Evolutionary conservation across 2,797 vertebrate genomes (phyloP), one percentile per base, ranked within the genome.

Genomic region (Darevskia nairensis): DNA sequence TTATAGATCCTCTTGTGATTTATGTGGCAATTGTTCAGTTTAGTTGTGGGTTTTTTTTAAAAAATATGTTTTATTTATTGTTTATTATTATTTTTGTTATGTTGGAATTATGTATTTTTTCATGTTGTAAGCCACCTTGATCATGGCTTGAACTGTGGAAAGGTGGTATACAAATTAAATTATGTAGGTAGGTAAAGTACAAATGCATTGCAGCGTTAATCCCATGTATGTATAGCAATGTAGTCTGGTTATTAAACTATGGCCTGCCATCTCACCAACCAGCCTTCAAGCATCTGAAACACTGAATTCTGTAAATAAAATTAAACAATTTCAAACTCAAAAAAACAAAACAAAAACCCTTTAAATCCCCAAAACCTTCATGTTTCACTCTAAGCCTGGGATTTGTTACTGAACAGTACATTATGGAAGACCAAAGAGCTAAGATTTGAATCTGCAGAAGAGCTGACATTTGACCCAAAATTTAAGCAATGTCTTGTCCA

Each of bases 261-360:
- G 2, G 19, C 55, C 72, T 75, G 50, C 50, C 50, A 78, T 66
- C 9, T 68, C 64, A 27, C 59, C 78, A 64, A 35, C 3, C 55
- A 81, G 10, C 21, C 44, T 85, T 85, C 84, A 85, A 85, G 64
- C 55, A 66, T 68, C 32, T 71, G 35, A 66, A 84, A 68, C 35
- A 68, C 6, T 13, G n/a, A 50, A 27, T 75, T 50, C 71, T 80
- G 10, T 50, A 85, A 89, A 80, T 84, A 68, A 78, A 77, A 55
- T 77, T 39, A 77, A 69, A 50, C 23, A 78, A 69, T 61, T 55
- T 27, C 50, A 81, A 75, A 81, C 44, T 89, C 35, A 35, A 35
- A 35, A 35, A 35, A 35, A 35, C 35, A 35, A 35, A 35, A 9
- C 10, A 3, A 50, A 50, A 35, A 2, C 6, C 32, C 35, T 77